phyloP scores from a whole-genome alignment of 2,888 invertebrate species.

The Brenthis hecate region DNA sequence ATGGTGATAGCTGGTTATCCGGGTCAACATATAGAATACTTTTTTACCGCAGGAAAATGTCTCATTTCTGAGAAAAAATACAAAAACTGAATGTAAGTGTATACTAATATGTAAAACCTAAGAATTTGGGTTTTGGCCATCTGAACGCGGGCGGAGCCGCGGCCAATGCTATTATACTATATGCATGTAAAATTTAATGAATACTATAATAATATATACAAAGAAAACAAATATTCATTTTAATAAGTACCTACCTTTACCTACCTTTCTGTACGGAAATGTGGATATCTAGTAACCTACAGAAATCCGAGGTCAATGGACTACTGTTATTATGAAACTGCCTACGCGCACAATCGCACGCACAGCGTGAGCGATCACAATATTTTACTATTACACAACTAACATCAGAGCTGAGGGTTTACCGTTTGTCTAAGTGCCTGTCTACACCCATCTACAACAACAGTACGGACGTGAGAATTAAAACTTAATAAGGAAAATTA shows the following conservation, averaged over 20 bases:
- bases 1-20: too few species aligned
- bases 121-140: too few species aligned
- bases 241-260: conserved; percentile 23
- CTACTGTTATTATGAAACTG: conserved; percentile 52
- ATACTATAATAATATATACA: conserved; percentile 5
- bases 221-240: conserved; percentile 17
- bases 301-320: conserved; percentile 58
- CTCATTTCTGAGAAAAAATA: too few species aligned
- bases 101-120: too few species aligned
- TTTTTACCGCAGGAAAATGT: too few species aligned
- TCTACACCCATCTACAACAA: neutral
- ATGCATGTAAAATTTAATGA: conserved; percentile 11
- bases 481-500: too few species aligned
- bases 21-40: too few species aligned
- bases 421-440: conserved; percentile 16
- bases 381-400: conserved; percentile 39
- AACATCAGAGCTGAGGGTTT: conserved; percentile 13
- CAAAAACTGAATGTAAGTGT: too few species aligned
- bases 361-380: conserved; percentile 34
- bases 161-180: neutral
- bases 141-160: too few species aligned
- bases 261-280: conserved; percentile 43
- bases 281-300: conserved; percentile 50
- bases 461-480: conserved; percentile 8
- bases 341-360: conserved; percentile 48